phyloP scores from a whole-genome alignment of 23 tunicate genomes.

The Oikopleura dioica region DNA sequence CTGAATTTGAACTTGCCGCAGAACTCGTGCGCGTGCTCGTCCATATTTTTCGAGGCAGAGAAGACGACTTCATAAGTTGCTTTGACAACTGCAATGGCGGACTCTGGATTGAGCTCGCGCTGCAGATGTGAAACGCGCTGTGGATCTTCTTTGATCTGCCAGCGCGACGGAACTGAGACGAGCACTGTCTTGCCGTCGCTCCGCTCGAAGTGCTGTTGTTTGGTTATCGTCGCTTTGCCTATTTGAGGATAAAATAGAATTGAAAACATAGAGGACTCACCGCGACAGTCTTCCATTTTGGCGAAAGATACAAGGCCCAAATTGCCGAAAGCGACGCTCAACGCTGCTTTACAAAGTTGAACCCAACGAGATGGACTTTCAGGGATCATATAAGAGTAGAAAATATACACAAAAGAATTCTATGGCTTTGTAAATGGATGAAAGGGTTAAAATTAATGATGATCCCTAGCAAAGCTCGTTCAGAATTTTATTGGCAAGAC shows the following conservation, averaged over 20 bases:
- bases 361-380: neutral
- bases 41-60: neutral
- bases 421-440: neutral
- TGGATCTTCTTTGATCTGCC: neutral
- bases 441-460: neutral
- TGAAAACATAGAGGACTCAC: neutral
- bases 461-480: neutral
- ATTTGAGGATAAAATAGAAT: neutral
- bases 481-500: neutral
- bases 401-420: neutral
- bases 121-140: neutral
- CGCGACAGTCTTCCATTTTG: neutral
- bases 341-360: neutral
- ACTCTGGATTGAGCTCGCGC: neutral
- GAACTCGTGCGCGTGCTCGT: neutral
- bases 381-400: too few relatives aligned
- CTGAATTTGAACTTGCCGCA: neutral
- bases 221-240: neutral
- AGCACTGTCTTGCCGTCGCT: neutral
- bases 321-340: neutral
- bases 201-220: too few relatives aligned
- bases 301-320: neutral
- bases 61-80: neutral
- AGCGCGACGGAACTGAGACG: neutral
- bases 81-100: neutral